Percentiles rank a stretch among this genome's conserved stretches.
Conservation (phyloP, 2,888 invertebrate species). For the Rotaria macrura region DNA sequence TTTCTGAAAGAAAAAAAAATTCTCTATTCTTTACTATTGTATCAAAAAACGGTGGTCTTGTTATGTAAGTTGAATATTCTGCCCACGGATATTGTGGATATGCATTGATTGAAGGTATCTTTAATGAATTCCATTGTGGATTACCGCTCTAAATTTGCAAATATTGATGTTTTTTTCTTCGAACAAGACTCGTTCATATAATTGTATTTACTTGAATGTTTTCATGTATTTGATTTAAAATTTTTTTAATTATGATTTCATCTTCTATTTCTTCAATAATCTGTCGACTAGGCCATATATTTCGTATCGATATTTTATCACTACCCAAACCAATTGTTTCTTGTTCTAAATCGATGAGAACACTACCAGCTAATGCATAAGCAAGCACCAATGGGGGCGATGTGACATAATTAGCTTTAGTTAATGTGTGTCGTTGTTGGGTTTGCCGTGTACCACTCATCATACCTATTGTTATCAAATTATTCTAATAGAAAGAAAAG, state of each 20-base stretch:
- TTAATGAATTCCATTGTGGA: slow-evolving; percentile 68
- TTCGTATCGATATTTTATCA: slow-evolving; percentile 67
- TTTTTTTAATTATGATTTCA: slow-evolving; percentile 78
- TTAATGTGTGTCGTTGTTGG: slow-evolving; percentile 90
- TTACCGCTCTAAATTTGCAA: slow-evolving; percentile 61
- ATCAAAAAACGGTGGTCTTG: slow-evolving; percentile 87
- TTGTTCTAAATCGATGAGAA: slow-evolving; percentile 82
- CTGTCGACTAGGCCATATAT: slow-evolving; percentile 84
- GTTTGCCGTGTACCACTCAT: slow-evolving; percentile 86
- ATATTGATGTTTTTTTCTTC: neutral
- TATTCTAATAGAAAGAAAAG: slow-evolving; percentile 58
- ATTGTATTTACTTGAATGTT: slow-evolving; percentile 56
- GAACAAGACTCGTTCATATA: neutral
- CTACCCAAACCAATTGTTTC: slow-evolving; percentile 74
- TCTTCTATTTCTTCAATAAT: slow-evolving; percentile 82
- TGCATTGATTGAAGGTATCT: slow-evolving; percentile 61
- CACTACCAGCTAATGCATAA: slow-evolving; percentile 86
- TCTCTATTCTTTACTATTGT: slow-evolving; percentile 57
- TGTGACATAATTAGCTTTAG: slow-evolving; percentile 89
- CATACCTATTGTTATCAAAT: slow-evolving; percentile 85
- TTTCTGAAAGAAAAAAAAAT: neutral
- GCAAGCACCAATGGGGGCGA: slow-evolving; percentile 93
- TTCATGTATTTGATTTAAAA: slow-evolving; percentile 84
- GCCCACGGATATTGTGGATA: slow-evolving; percentile 76
- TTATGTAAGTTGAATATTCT: slow-evolving; percentile 77